Percentiles rank a stretch among this genome's conserved stretches.
These are phyloP conservation scores for Polypedilum vanderplanki DNA, from an alignment of 1,140 invertebrate genomes.

Conservation along the genomic window DNA sequence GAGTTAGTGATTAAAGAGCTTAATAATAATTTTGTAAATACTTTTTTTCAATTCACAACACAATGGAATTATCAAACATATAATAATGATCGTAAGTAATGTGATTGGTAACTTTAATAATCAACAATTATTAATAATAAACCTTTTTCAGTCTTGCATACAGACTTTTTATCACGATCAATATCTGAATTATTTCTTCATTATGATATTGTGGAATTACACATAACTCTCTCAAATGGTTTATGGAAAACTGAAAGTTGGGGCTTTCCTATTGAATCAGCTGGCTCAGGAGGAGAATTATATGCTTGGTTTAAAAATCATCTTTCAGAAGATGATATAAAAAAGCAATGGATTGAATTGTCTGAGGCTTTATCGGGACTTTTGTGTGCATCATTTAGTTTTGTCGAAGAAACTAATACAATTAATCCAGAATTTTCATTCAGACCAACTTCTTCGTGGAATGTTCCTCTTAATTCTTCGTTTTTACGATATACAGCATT, in stretches of 20 bases:
- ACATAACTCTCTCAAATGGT: constrained; percentile 86
- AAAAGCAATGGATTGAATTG: constrained; percentile 79
- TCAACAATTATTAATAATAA: constrained; percentile 30
- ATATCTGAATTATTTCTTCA: constrained; percentile 82
- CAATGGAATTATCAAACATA: constrained; percentile 55
- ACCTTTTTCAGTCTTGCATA: constrained; percentile 63
- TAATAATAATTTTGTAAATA: constrained; percentile 67
- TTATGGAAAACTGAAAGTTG: constrained; percentile 87
- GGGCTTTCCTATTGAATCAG: constrained; percentile 74
- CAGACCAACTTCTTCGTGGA: constrained; percentile 56
- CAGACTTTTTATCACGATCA: constrained; percentile 80
- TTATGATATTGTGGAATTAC: constrained; percentile 81
- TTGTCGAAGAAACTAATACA: constrained; percentile 84
- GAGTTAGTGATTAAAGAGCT: constrained; percentile 74
- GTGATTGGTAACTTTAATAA: constrained; percentile 30
- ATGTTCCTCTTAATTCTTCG: constrained; percentile 49
- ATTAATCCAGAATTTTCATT: constrained; percentile 77
- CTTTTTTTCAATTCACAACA: constrained; percentile 80
- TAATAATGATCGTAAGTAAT: constrained; percentile 51
- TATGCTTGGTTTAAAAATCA: constrained; percentile 78
- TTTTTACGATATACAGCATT: constrained; percentile 76
- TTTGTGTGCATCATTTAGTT: constrained; percentile 93
- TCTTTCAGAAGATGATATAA: constrained; percentile 51
- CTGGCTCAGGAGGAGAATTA: constrained; percentile 86
- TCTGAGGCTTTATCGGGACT: constrained; percentile 86